A percentile compares a stretch with the other conserved stretches of the same genome.
Evolutionary conservation across 2,113 vertebrate species (phyloP).

Genomic region (Orientallactaga bullata): DNA sequence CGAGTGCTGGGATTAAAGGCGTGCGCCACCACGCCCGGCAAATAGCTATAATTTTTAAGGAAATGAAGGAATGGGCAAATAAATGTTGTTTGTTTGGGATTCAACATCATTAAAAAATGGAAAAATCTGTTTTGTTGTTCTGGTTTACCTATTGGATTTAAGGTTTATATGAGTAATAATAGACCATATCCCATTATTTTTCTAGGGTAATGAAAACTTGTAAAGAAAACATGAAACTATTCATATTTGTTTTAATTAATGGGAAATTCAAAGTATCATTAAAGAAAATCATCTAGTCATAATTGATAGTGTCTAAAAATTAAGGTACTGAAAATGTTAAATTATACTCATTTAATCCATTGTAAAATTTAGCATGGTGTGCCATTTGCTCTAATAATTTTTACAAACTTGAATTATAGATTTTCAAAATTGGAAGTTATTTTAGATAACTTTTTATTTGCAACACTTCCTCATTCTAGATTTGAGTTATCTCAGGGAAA

Average conservation of each 20-base stretch:
- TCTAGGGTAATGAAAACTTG: slow-evolving; percentile 18
- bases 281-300: slow-evolving; percentile 37
- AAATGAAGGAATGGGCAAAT: slow-evolving; percentile 1
- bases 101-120: neutral
- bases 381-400: slow-evolving; percentile 16
- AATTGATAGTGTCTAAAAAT: slow-evolving; percentile 41
- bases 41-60: slow-evolving; percentile 39
- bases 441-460: slow-evolving; percentile 24
- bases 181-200: slow-evolving; percentile 30
- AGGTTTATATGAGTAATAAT: neutral
- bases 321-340: slow-evolving; percentile 20
- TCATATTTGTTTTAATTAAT: slow-evolving; percentile 52
- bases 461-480: neutral
- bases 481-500: neutral
- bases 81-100: neutral
- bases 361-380: slow-evolving; percentile 13
- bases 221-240: slow-evolving; percentile 16
- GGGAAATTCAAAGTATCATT: slow-evolving; percentile 12
- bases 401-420: slow-evolving; percentile 40
- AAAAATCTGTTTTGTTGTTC: slow-evolving; percentile 40
- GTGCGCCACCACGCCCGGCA: neutral
- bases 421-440: slow-evolving; percentile 44
- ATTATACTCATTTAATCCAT: neutral
- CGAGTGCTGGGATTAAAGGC: too few relatives aligned
- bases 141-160: slow-evolving; percentile 26